Evolutionary conservation across 2,888 invertebrate genomes (phyloP), one percentile per base, ranked within the genome.

Genomic region (Volucella zonaria): DNA sequence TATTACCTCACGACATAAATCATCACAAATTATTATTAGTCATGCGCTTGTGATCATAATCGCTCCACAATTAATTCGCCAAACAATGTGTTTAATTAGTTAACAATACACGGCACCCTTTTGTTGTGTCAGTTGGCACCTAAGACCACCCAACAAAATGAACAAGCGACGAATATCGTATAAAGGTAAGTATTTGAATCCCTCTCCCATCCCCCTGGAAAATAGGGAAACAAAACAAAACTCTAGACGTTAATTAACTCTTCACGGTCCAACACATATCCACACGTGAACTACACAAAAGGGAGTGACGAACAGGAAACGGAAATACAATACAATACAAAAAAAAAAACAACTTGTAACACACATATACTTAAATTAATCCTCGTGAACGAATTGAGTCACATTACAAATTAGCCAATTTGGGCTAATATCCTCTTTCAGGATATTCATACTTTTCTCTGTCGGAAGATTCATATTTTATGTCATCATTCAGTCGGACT

Each of bases 401-500:
- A 79, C 70, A 79, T 83, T 83, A 79, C 79, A 83, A 83, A 83
- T 83, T 75, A 61, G 67, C 66, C 83, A 79, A 83, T 83, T 83
- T 75, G 71, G 75, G 75, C 80, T 83, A 80, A 80, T 83, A 79
- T 83, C 83, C 80, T 83, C 66, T 83, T 80, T 83, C 80, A 67
- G 80, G 83, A 83, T 80, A 83, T 83, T 76, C 75, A 75, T 83
- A 83, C 83, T 83, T 83, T 79, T 80, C 80, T 80, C 74, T 75
- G 74, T 79, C 56, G 66, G 61, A 75, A 79, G 61, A 83, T 80
- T 75, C 79, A 82, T 83, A 79, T 83, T 79, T 75, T 79, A 75
- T 83, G 71, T 67, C 75, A 71, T 71, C 79, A 83, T 80, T 74
- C 80, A 64, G 51, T 31, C 31, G 47, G 75, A 58, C 54, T 71